Conservation (phyloP, 1,140 invertebrate genomes). For the Drosophila simulans region DNA sequence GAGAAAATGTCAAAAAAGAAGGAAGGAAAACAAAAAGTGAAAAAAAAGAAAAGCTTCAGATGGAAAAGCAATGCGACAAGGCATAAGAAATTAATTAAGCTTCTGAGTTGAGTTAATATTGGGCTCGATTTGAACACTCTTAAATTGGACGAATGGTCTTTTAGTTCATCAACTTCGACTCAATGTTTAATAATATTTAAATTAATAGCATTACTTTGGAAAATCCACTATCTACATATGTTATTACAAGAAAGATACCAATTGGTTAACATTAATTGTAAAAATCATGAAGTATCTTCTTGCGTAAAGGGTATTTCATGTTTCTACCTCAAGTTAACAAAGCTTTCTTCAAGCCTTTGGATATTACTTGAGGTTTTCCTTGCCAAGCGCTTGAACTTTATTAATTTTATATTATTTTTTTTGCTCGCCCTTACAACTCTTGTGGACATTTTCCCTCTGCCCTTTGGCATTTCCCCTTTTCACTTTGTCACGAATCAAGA, state of each 20-base stretch:
- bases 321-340: too few relatives aligned
- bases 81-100: constrained; percentile 70
- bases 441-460: not conserved
- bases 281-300: too few relatives aligned
- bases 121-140: not conserved
- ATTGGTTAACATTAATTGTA: too few relatives aligned
- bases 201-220: too few relatives aligned
- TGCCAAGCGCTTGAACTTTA: constrained; percentile 22
- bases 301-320: constrained; percentile 8
- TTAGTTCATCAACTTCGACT: too few relatives aligned
- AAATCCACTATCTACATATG: too few relatives aligned
- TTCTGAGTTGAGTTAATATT: constrained; percentile 20
- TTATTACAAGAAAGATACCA: too few relatives aligned
- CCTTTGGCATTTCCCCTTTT: constrained; percentile 5
- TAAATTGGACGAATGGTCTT: not conserved
- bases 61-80: constrained; percentile 28
- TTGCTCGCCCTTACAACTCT: constrained; percentile 20
- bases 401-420: constrained; percentile 46
- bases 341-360: not conserved
- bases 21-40: constrained; percentile 9
- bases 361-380: constrained; percentile 6
- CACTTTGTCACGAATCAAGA: not conserved
- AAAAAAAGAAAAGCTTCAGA: constrained; percentile 4
- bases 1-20: constrained; percentile 9
- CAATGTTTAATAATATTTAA: too few relatives aligned